phyloP scores from a whole-genome alignment of 2,797 vertebrate genomes.

The Sardinella longiceps region DNA sequence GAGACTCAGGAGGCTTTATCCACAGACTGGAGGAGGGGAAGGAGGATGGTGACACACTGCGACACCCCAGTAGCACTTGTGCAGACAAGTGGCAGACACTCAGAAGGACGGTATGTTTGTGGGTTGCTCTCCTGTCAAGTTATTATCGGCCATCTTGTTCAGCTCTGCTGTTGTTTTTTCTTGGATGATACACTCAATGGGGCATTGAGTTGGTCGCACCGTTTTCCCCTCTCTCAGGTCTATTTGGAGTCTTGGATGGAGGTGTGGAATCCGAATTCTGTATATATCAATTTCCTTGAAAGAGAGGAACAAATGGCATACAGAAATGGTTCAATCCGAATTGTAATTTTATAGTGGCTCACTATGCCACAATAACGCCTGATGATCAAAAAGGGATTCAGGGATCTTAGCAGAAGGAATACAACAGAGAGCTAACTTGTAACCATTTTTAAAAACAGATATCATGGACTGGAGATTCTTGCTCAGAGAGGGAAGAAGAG shows the following conservation, averaged over 20 bases:
- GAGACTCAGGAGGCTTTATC: background rate
- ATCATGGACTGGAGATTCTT: too few species aligned
- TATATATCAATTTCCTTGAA: too few species aligned
- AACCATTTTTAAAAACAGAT: background rate
- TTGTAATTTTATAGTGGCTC: too few species aligned
- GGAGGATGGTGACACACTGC: background rate
- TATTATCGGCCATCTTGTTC: background rate
- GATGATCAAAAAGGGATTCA: too few species aligned
- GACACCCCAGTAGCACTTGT: background rate
- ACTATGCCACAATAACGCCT: too few species aligned
- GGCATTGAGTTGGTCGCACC: background rate
- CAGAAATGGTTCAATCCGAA: background rate
- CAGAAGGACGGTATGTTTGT: background rate
- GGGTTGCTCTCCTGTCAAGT: background rate
- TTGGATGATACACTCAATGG: background rate
- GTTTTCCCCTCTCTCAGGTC: background rate
- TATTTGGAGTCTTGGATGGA: too few species aligned
- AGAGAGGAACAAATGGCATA: background rate
- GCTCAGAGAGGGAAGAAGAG: background rate
- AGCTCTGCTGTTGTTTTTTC: background rate
- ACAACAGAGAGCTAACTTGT: background rate
- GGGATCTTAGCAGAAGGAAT: background rate
- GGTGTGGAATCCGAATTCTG: too few species aligned
- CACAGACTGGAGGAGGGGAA: background rate
- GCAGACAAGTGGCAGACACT: slow-evolving; percentile 17